Conservation (phyloP, 2,797 vertebrate genomes). For the Centropyge bicolor region DNA sequence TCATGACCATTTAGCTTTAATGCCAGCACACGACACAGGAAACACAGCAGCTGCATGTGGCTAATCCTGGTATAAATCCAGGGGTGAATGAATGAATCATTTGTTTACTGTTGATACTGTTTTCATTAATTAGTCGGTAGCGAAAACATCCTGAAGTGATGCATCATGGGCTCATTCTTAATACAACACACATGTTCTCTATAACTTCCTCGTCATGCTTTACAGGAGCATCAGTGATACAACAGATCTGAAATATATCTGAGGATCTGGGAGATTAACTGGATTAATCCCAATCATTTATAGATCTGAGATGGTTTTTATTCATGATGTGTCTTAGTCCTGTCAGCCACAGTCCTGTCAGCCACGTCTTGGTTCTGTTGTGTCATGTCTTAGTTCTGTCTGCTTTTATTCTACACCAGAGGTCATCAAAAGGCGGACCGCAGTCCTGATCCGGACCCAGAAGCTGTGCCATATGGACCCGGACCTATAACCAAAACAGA, state of each 20-base stretch:
- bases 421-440: no score
- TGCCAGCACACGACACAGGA: slow-evolving; percentile 25
- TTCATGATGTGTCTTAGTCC: slow-evolving; percentile 8
- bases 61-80: slow-evolving; percentile 1
- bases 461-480: no score
- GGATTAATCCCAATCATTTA: slow-evolving; percentile 5
- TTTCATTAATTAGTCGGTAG: background rate
- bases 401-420: no score
- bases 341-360: no score
- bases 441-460: no score
- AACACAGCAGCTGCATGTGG: slow-evolving; percentile 57
- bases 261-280: slow-evolving; percentile 1
- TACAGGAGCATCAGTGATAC: background rate
- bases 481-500: no score
- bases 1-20: slow-evolving; percentile 29
- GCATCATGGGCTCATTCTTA: background rate
- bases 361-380: no score
- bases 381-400: no score
- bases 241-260: slow-evolving; percentile 20
- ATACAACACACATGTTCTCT: slow-evolving; percentile 3
- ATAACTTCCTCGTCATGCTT: background rate
- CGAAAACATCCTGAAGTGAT: slow-evolving; percentile 10
- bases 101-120: background rate
- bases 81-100: slow-evolving; percentile 4
- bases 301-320: slow-evolving; percentile 8